Conservation (phyloP, 2,113 vertebrate genomes). For the Noctilio leporinus region DNA sequence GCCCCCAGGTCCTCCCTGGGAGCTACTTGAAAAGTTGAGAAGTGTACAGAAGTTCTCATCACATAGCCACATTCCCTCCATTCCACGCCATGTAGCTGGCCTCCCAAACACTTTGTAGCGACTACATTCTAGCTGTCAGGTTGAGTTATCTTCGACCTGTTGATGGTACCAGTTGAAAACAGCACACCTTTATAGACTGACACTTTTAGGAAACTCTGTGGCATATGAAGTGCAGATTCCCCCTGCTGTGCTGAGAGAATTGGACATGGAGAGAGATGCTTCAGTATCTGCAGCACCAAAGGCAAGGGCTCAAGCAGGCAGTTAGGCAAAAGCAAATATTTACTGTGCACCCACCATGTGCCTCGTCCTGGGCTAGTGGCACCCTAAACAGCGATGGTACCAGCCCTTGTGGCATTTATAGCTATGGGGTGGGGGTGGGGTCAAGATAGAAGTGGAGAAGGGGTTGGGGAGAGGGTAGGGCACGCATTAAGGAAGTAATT, state of each 20-base stretch:
- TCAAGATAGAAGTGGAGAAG: background rate
- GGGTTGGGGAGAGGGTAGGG: too few relatives aligned
- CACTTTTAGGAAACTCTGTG: constrained; percentile 8
- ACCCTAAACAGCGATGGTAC: background rate
- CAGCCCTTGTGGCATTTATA: background rate
- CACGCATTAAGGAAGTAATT: background rate
- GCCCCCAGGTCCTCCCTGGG: constrained; percentile 42
- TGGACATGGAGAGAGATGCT: background rate
- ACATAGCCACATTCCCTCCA: constrained; percentile 63
- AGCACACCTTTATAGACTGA: constrained; percentile 11
- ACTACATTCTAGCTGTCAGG: constrained; percentile 53
- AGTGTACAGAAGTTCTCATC: constrained; percentile 36
- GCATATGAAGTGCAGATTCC: background rate
- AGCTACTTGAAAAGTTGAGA: constrained; percentile 68
- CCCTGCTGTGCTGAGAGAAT: background rate
- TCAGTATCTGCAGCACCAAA: background rate
- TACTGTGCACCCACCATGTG: background rate
- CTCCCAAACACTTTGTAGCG: constrained; percentile 47
- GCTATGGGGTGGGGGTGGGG: background rate
- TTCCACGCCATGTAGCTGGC: constrained; percentile 45
- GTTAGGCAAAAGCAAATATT: background rate
- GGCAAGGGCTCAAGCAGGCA: background rate
- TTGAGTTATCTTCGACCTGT: background rate
- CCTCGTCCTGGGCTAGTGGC: background rate
- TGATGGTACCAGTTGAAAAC: constrained; percentile 30